Conservation (phyloP, 1,140 invertebrate genomes). For the Drosophila aff. region DNA sequence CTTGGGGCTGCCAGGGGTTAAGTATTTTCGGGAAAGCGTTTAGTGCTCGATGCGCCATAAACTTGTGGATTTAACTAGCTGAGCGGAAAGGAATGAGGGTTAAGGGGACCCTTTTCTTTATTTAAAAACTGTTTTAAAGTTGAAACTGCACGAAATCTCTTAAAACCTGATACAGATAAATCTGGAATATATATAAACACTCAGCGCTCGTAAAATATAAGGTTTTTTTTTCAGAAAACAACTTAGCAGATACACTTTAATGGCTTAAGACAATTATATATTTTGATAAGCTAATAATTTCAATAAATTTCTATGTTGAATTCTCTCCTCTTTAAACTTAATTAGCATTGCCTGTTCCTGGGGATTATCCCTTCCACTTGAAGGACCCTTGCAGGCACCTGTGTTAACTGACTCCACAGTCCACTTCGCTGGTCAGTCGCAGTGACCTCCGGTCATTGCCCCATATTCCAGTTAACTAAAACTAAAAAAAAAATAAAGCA, state of each 20-base stretch:
- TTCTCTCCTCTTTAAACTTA: constrained; percentile 2
- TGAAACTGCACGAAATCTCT: not conserved
- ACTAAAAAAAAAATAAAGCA: constrained; percentile 4
- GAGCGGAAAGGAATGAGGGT: not conserved
- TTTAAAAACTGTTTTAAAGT: not conserved
- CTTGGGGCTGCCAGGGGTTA: constrained; percentile 13
- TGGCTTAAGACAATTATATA: no score
- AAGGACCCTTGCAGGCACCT: constrained; percentile 35
- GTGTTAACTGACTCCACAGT: not conserved
- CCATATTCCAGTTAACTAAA: constrained; percentile 28
- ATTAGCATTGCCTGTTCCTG: constrained; percentile 15
- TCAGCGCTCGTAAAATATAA: no score
- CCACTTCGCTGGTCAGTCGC: constrained; percentile 10
- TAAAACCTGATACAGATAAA: not conserved
- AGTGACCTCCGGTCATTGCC: constrained; percentile 48
- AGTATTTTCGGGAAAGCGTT: constrained; percentile 30
- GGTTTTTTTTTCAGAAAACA: no score
- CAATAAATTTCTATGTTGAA: not conserved
- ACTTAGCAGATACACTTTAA: no score
- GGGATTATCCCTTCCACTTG: constrained; percentile 18
- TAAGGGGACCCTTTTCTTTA: not conserved
- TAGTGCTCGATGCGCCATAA: constrained; percentile 54
- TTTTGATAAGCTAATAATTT: not conserved
- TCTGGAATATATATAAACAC: no score
- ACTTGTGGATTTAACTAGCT: constrained; percentile 45